Base-by-base conservation (phyloP, 2,113 vertebrate species). In the Sorex fumeus region DNA sequence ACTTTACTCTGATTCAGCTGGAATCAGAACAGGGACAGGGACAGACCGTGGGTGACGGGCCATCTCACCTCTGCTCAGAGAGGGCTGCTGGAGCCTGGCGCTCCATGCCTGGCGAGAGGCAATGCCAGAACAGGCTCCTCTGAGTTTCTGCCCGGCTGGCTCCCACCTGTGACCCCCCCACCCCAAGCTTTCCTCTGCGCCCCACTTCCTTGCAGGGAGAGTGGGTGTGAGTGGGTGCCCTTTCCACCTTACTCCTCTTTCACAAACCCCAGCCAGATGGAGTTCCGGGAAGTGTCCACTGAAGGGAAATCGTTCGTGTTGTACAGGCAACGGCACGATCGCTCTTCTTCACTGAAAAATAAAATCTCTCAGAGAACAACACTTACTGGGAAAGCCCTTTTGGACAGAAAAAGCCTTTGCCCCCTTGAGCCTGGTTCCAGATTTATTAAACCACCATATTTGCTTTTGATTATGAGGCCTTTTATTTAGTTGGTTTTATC, bases 1-100 rank as follows among this genome's bases (percentile, higher is more conserved):
- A 84, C 91, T 91, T 87, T 85, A 93, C 79, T 96, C 77, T 43
- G 34, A 83, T 78, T 69, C 90, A 94, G 75, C 74, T 78, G 50
- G 92, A 47, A 57, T 75, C 70, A 66, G 92, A 62, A 43, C 9
- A 6, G 76, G 18, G 64, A 72, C 25, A 32, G 34, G 32, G 28
- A 40, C 10, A 30, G 72, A 76, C 60, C 5, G 2, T 36, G 8
- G 11, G 74, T 43, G 53, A 76, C 27, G 9, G 2, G n/a, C 0
- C 19, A 4, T 28, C 40, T 60, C 15, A 2, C 60, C 64, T 4
- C 0, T 32, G 75, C 60, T 62, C 16, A 6, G 47, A n/a, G 83
- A 45, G 8, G 27, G n/a, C 30, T 43, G 1, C 18, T 11, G 75
- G 57, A 28, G 67, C 62, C 1, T 83, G 34, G 27, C 64, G n/a